Conservation (phyloP, 1,140 invertebrate genomes). For the Hycleus phaleratus region DNA sequence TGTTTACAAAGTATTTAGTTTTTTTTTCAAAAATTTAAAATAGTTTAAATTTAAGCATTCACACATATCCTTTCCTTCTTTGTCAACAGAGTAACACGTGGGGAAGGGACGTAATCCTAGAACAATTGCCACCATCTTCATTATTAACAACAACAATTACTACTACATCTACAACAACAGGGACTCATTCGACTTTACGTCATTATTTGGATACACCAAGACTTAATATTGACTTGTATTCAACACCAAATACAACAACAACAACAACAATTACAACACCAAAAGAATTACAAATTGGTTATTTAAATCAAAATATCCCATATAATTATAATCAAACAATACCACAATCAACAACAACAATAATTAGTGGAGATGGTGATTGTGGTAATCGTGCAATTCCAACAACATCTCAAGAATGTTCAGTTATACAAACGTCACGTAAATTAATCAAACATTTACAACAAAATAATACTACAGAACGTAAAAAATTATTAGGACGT, state of each 20-base stretch:
- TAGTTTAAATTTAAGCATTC: constrained; percentile 24
- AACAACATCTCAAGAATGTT: constrained; percentile 39
- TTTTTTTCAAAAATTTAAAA: background rate
- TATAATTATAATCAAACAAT: too few species aligned
- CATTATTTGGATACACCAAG: constrained; percentile 19
- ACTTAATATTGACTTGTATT: background rate
- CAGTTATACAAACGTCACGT: constrained; percentile 40
- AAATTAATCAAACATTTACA: too few species aligned
- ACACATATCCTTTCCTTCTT: constrained; percentile 56
- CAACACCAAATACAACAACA: background rate
- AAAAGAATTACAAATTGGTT: too few species aligned
- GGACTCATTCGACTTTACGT: constrained; percentile 16
- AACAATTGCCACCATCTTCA: constrained; percentile 3
- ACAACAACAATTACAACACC: background rate
- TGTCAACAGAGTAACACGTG: constrained; percentile 56
- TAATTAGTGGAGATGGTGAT: background rate
- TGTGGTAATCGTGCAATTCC: background rate
- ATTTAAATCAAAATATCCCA: too few species aligned
- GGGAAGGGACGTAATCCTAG: constrained; percentile 30
- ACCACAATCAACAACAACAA: background rate
- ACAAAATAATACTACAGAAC: background rate
- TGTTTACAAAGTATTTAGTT: background rate
- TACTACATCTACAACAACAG: constrained; percentile 4
- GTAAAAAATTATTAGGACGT: constrained; percentile 34
- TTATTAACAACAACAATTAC: background rate